Evolutionary conservation across 2,797 vertebrate species (phyloP), one percentile per base, ranked within the genome.

Genomic region (Rhynchotus rufescens): DNA sequence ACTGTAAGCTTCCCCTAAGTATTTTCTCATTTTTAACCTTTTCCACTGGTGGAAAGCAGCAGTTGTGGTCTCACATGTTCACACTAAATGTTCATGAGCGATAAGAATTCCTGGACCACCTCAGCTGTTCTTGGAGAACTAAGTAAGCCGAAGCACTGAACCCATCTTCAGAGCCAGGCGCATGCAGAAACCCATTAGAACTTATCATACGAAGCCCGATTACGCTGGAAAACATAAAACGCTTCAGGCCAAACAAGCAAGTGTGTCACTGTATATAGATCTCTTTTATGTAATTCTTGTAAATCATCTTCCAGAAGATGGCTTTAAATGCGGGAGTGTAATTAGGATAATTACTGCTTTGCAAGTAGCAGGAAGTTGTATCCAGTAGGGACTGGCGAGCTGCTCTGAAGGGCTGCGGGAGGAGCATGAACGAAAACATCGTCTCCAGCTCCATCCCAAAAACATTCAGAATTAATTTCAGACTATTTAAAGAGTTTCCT

Each of bases 341-440:
- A 97, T 97, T 97, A 97, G 94, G 76, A 95, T 97, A 97, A 97
- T 91, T 95, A 94, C 84, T 96, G 92, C 96, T 97, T 97, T 97
- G 94, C 95, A 96, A 96, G 96, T 92, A 94, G 92, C 87, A 96
- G 94, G 94, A 94, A 96, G 91, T 95, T 95, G 95, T 96, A 95
- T 79, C 95, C 92, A 72, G 93, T 89, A 96, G 89, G 84, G 96
- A 97, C 91, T 90, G 87, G 95, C 51, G 40, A 95, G 83, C 36
- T 64, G 78, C 74, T 95, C 91, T 96, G 80, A 93, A 94, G 72
- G 88, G 59, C 87, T 80, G 47, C 89, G 82, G 69, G 71, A 90
- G 88, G 59, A 95, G 89, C 92, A 15, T 82, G 67, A 92, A 84
- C 85, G 87, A 95, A 96, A 91, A 74, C 74, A 92, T 94, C 45